A percentile compares a stretch with the other conserved stretches of the same genome.
phyloP scores from a whole-genome alignment of 35 echinoderm and acorn worm genomes.

The Apostichopus parvimensis region DNA sequence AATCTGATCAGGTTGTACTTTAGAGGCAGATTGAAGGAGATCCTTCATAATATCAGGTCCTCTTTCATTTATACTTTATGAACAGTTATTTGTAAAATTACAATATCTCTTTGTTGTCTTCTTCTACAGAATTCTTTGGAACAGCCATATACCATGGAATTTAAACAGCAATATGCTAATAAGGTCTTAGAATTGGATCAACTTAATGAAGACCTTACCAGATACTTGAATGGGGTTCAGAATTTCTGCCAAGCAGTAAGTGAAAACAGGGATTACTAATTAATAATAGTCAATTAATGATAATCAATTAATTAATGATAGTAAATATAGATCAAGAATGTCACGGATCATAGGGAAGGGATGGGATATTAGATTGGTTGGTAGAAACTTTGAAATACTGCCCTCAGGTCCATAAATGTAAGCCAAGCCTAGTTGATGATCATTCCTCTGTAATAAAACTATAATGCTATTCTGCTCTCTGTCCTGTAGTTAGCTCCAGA shows the following conservation, averaged over 20 bases:
- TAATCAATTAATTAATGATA: too few species aligned
- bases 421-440: too few species aligned
- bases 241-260: slow-evolving; percentile 94
- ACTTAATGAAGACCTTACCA: slow-evolving; percentile 83
- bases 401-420: too few species aligned
- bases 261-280: neutral
- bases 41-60: neutral
- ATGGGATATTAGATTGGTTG: too few species aligned
- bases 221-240: slow-evolving; percentile 79
- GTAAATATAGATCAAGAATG: too few species aligned
- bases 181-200: slow-evolving; percentile 81
- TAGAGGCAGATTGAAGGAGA: neutral
- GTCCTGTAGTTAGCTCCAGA: slow-evolving; percentile 84
- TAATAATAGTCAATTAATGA: too few species aligned
- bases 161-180: slow-evolving; percentile 84
- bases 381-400: too few species aligned
- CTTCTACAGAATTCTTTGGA: slow-evolving; percentile 71
- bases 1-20: too few species aligned
- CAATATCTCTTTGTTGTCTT: neutral
- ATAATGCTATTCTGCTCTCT: too few species aligned
- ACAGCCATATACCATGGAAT: slow-evolving; percentile 59
- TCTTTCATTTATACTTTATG: neutral
- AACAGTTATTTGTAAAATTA: neutral
- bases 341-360: too few species aligned
- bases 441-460: too few species aligned